These are phyloP conservation scores for Setophaga kirtlandii DNA, from an alignment of 2,113 vertebrate species.

Conservation along the genomic window DNA sequence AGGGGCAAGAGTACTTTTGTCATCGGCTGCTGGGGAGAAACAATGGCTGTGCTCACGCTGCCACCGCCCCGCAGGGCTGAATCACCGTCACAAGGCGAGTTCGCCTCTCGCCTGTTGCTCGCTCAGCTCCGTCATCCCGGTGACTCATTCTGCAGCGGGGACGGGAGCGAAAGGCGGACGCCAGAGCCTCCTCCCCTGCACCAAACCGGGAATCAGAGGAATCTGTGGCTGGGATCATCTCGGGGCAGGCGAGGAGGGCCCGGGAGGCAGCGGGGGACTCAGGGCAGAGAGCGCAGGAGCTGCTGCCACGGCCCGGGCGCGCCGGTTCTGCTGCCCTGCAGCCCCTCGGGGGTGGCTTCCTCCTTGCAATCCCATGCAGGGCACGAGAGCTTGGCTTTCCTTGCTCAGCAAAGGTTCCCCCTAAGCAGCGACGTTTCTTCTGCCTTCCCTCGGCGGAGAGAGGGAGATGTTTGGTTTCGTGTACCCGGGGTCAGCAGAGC, in stretches of 20 bases:
- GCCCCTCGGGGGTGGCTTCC: not conserved
- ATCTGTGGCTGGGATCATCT: not conserved
- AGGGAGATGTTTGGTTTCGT: not conserved
- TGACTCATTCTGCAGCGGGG: constrained; percentile 29
- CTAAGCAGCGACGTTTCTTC: not conserved
- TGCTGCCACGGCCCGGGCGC: not conserved
- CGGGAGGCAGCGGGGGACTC: not conserved
- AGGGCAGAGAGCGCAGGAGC: accelerated
- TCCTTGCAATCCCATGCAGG: not conserved
- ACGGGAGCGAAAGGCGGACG: not conserved
- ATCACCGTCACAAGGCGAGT: constrained; percentile 36
- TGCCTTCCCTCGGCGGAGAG: not conserved
- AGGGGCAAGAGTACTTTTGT: not conserved
- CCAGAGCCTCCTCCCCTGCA: not conserved
- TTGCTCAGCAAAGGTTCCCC: not conserved
- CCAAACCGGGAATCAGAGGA: not conserved
- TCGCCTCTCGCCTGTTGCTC: not conserved
- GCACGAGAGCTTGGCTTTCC: not conserved
- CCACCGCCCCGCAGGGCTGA: constrained; percentile 22
- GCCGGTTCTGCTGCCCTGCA: not conserved
- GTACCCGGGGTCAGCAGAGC: not conserved
- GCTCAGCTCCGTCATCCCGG: not conserved
- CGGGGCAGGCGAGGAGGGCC: not conserved
- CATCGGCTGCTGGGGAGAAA: not conserved
- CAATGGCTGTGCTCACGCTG: constrained; percentile 9